phyloP scores from a whole-genome alignment of 64 coral and sea anemone genomes.

The Stichodactyla mertensii region DNA sequence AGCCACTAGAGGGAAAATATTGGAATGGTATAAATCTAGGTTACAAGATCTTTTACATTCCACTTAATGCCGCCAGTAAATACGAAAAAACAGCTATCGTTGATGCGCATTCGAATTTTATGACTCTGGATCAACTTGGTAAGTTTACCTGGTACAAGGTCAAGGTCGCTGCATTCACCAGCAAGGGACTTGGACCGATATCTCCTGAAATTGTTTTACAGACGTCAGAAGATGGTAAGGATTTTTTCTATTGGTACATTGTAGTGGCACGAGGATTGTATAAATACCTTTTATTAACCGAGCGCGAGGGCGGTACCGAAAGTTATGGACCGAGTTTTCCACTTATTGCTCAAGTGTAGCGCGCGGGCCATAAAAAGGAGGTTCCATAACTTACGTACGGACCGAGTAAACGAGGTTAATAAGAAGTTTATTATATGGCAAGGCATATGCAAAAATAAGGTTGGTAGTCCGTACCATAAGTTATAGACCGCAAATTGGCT shows the following conservation, averaged over 20 bases:
- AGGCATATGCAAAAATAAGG: no score
- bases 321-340: no score
- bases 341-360: no score
- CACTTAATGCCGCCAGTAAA: not conserved
- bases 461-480: no score
- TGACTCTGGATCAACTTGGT: slow-evolving; percentile 4
- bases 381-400: no score
- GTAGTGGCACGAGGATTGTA: no score
- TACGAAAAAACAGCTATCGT: not conserved
- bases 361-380: no score
- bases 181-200: slow-evolving; percentile 59
- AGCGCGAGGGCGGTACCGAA: no score
- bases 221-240: slow-evolving; percentile 82
- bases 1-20: slow-evolving; percentile 7
- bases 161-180: slow-evolving; percentile 64
- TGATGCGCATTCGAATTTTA: not conserved
- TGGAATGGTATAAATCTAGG: slow-evolving; percentile 35
- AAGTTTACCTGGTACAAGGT: slow-evolving; percentile 61
- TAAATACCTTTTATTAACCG: no score
- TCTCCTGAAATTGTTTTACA: slow-evolving; percentile 41
- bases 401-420: no score
- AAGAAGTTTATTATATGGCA: no score
- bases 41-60: slow-evolving; percentile 36
- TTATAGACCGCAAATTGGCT: no score
- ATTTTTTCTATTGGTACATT: not conserved